These are phyloP conservation scores for Hippopotamus amphibius DNA, from an alignment of 2,113 vertebrate genomes.

Conservation along the genomic window DNA sequence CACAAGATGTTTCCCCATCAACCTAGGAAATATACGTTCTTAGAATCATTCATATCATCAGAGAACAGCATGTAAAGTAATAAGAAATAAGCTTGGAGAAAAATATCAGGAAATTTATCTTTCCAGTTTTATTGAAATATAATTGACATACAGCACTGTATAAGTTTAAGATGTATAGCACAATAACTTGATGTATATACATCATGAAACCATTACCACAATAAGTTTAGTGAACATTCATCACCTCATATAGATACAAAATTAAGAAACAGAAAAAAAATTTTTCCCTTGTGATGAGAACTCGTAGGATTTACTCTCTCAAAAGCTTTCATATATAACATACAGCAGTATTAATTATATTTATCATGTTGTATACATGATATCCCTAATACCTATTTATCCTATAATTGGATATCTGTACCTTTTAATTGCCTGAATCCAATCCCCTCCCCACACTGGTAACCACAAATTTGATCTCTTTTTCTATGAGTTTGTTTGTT, in stretches of 20 bases:
- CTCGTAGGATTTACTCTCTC: not conserved
- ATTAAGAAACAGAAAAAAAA: not conserved
- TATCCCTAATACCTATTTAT: not conserved
- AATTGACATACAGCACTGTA: not conserved
- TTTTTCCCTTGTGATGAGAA: not conserved
- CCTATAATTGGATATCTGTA: not conserved
- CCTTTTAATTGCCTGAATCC: not conserved
- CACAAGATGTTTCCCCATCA: not conserved
- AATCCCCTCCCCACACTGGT: not conserved
- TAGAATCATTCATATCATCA: slow-evolving; percentile 33
- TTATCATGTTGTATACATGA: not conserved
- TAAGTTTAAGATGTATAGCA: not conserved
- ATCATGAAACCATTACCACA: not conserved
- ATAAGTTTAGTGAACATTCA: not conserved
- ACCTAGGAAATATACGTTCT: not conserved
- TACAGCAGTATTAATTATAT: not conserved
- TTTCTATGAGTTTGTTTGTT: not conserved
- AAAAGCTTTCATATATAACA: rapidly evolving
- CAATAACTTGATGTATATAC: not conserved
- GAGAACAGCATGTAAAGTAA: not conserved
- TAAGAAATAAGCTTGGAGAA: slow-evolving; percentile 35
- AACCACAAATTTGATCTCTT: not conserved
- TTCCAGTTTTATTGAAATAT: not conserved
- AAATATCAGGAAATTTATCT: not conserved
- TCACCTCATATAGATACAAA: not conserved